Percentiles rank a stretch among this genome's conserved stretches.
Evolutionary conservation across 2,113 vertebrate species (phyloP).

Genomic region (Sapayoa aenigma): DNA sequence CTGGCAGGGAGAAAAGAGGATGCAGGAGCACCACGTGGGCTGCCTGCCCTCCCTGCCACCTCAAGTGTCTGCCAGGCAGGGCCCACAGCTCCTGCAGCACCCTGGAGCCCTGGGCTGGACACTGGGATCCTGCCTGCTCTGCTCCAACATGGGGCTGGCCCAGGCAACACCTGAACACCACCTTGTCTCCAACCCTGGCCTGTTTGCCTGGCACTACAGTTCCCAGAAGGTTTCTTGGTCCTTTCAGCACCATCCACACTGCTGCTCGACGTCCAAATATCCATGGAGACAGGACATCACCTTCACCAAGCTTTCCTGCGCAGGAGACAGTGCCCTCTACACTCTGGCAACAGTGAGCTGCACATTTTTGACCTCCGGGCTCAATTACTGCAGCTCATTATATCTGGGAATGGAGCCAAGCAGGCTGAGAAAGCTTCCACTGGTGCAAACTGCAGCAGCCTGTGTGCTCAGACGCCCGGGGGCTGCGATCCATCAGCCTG

Average conservation of each 20-base stretch:
- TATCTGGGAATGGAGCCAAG: conserved; percentile 61
- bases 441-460: conserved; percentile 47
- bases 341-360: not conserved
- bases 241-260: not conserved
- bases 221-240: not conserved
- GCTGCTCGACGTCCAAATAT: not conserved
- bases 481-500: conserved; percentile 31
- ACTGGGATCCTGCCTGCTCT: not conserved
- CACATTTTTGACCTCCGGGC: conserved; percentile 60
- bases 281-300: not conserved
- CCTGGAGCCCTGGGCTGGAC: not conserved
- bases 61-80: not conserved
- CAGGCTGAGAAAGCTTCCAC: conserved; percentile 55
- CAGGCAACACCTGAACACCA: not conserved
- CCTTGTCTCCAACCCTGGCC: no score
- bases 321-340: not conserved
- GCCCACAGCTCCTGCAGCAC: not conserved
- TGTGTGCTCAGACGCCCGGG: not conserved
- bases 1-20: not conserved
- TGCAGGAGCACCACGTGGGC: not conserved
- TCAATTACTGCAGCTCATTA: conserved; percentile 68
- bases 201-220: not conserved
- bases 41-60: not conserved
- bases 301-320: not conserved
- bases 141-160: fast-evolving